Conservation (phyloP, 1,140 invertebrate species). For the Subanguina moxae region DNA sequence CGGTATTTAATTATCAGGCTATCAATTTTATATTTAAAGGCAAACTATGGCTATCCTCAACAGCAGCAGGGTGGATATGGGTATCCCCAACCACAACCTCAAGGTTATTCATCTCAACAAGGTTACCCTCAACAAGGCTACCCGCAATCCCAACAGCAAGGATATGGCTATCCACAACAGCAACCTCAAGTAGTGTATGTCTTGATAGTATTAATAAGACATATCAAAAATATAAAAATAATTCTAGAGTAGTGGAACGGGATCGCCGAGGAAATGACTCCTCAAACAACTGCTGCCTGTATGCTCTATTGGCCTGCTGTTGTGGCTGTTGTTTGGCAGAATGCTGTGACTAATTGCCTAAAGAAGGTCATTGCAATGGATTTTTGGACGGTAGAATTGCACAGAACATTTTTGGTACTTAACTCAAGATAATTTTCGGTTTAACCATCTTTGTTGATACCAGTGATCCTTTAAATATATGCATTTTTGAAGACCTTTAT, state of each 20-base stretch:
- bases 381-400: no score
- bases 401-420: no score
- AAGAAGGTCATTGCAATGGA: not conserved
- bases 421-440: no score
- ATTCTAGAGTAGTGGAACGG: conserved; percentile 25
- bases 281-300: conserved; percentile 35
- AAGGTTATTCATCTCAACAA: conserved; percentile 21
- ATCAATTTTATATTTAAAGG: no score
- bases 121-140: conserved; percentile 19
- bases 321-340: conserved; percentile 37
- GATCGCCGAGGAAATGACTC: conserved; percentile 18
- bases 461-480: no score
- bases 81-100: conserved; percentile 13
- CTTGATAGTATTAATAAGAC: not conserved
- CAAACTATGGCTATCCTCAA: conserved; percentile 34
- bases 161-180: conserved; percentile 15
- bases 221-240: not conserved
- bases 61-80: conserved; percentile 1
- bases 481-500: no score
- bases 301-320: conserved; percentile 32
- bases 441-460: no score
- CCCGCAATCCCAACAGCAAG: conserved; percentile 20
- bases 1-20: not conserved
- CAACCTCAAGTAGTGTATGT: conserved; percentile 42
- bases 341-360: conserved; percentile 26